Evolutionary conservation across 1,140 invertebrate species (phyloP), one percentile per base, ranked within the genome.

Genomic region (Magallana ariakensis): DNA sequence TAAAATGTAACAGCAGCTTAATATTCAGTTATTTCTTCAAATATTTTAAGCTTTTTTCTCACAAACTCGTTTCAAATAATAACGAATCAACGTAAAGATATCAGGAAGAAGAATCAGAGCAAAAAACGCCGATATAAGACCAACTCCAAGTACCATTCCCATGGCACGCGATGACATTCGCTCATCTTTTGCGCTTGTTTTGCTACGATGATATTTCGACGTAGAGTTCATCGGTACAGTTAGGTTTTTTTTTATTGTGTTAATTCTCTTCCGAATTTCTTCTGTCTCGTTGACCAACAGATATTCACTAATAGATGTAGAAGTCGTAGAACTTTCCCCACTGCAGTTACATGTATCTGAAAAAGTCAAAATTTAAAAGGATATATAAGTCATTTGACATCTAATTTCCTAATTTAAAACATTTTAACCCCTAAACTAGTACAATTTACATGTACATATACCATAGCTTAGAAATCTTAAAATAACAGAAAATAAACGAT

Each of bases 111-210:
- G 19, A 54, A 82, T 82, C n/a, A 82, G 19, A 54, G 46, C 46
- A 56, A 53, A 33, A 1, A 82, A 53, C 19, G 19, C 8, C 7
- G 80, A 82, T 19, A 82, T 16, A 55, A 82, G 80, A 82, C 80
- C 80, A 9, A 26, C 55, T 16, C 80, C 80, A 22, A 82, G 80
- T 10, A 22, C 55, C 13, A 10, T 55, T 82, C 80, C 80, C 4
- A 82, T 82, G 54, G 80, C 19, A 3, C 6, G 55, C n/a, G 80
- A 82, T n/a, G 80, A 82, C 7, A 22, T 54, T 4, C 80, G 33
- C 33, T 82, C 80, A 82, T 82, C 80, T 82, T 82, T 53, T 56
- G 55, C 55, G 19, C 80, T 54, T 19, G 55, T 82, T 82, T 82
- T 82, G 19, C 53, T 82, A 10, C 80, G 55, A 7, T 26, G 53